Evolutionary conservation across 1,140 invertebrate genomes (phyloP).

Genomic region (Bombus vancouverensis): DNA sequence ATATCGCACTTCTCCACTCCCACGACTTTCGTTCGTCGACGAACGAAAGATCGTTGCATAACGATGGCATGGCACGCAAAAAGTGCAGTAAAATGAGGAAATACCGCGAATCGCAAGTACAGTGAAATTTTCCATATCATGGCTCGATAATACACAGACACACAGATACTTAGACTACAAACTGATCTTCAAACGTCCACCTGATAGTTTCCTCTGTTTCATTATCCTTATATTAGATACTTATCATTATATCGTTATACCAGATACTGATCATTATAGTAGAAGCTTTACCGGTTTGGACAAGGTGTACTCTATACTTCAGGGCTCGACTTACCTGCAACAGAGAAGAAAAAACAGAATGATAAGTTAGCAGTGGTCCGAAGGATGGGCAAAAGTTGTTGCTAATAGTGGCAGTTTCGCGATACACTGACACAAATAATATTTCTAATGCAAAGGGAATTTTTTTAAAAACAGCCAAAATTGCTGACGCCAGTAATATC

Average conservation of each 20-base stretch:
- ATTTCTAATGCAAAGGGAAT: neutral
- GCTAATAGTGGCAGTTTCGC: neutral
- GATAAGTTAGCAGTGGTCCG: no score
- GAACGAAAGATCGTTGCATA: conserved; percentile 36
- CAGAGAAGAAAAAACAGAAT: neutral
- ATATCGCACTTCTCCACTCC: conserved; percentile 46
- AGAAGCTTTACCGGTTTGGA: neutral
- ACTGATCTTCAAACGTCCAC: no score
- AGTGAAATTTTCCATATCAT: neutral
- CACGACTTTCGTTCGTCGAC: conserved; percentile 54
- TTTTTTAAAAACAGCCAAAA: neutral
- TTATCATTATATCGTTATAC: no score
- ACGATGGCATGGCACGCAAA: conserved; percentile 42
- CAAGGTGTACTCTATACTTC: no score
- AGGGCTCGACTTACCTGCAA: neutral
- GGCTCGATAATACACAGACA: no score
- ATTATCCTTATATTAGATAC: no score
- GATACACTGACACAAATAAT: neutral
- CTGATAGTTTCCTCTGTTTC: no score
- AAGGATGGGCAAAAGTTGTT: neutral
- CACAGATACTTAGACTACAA: no score
- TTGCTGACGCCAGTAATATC: neutral
- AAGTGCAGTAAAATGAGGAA: conserved; percentile 47
- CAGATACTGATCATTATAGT: no score
- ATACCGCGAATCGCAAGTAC: conserved; percentile 3